Percentiles rank a stretch among this genome's conserved stretches.
These are phyloP conservation scores for Cardinalis cardinalis DNA, from an alignment of 2,113 vertebrate genomes.

Conservation along the genomic window DNA sequence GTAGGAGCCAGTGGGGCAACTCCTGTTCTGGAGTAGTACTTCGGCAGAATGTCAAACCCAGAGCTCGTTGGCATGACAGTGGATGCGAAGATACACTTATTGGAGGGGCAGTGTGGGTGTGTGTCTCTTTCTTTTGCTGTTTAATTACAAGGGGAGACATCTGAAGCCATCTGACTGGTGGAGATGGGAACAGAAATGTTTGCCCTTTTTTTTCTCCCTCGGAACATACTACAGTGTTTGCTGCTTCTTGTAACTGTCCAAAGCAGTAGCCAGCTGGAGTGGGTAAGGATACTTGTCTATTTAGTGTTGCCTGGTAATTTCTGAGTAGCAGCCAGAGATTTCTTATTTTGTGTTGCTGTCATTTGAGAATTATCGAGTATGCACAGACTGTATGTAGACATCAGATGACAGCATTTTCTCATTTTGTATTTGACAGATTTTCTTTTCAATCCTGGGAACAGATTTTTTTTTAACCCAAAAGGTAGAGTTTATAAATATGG, in stretches of 20 bases:
- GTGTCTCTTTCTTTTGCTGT: not conserved
- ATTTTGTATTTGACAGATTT: not conserved
- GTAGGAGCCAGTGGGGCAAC: not conserved
- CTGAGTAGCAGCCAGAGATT: not conserved
- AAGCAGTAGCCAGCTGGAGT: not conserved
- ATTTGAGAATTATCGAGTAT: not conserved
- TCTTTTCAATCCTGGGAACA: not conserved
- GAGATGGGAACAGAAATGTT: not conserved
- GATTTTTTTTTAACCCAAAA: not conserved
- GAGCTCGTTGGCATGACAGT: fast-evolving
- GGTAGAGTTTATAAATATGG: not conserved
- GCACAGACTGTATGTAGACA: not conserved
- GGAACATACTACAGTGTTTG: not conserved
- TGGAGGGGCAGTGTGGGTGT: fast-evolving
- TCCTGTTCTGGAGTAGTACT: not conserved
- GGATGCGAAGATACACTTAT: not conserved
- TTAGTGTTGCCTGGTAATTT: not conserved
- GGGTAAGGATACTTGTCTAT: not conserved
- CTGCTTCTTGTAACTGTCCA: not conserved
- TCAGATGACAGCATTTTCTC: not conserved
- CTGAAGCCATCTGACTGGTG: not conserved
- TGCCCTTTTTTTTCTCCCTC: not conserved
- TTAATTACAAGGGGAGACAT: not conserved
- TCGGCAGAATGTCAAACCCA: not conserved
- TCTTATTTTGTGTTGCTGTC: not conserved